Percentiles rank a stretch among this genome's conserved stretches.
phyloP scores from a whole-genome alignment of 2,888 invertebrate genomes.

The Pherbina coryleti region DNA sequence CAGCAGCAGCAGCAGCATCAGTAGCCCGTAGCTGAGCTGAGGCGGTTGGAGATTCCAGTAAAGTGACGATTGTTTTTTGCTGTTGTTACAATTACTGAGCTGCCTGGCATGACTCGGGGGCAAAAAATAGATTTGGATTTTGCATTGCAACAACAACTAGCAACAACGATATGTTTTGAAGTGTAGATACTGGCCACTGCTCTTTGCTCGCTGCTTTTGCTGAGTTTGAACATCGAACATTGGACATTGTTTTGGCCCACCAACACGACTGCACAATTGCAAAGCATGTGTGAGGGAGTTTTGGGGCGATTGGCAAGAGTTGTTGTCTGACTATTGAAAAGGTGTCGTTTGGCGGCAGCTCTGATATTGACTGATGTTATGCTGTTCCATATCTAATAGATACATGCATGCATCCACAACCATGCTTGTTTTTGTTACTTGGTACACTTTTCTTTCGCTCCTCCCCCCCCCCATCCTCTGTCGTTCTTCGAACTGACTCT shows the following conservation, averaged over 20 bases:
- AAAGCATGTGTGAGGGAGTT: neutral
- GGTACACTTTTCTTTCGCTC: neutral
- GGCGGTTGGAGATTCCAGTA: neutral
- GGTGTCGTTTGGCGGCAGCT: neutral
- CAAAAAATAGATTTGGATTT: conserved; percentile 25
- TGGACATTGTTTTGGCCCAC: neutral
- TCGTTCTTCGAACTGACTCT: neutral
- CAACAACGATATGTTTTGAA: conserved; percentile 21
- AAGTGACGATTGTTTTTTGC: conserved; percentile 33
- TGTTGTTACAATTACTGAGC: conserved; percentile 7
- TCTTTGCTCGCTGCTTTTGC: neutral
- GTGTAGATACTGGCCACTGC: neutral
- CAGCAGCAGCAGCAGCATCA: conserved; percentile 17
- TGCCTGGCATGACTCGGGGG: neutral
- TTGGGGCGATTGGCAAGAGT: neutral
- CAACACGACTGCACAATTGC: neutral
- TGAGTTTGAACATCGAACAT: neutral
- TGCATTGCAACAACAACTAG: conserved; percentile 36
- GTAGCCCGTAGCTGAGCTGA: conserved; percentile 1
- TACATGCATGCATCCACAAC: neutral
- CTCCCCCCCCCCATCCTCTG: neutral
- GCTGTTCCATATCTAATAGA: conserved; percentile 27
- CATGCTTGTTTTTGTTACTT: neutral
- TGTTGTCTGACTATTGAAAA: neutral
- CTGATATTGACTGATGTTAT: conserved; percentile 33